Evolutionary conservation across 2,888 invertebrate genomes (phyloP).

Genomic region (Clivina fossor): DNA sequence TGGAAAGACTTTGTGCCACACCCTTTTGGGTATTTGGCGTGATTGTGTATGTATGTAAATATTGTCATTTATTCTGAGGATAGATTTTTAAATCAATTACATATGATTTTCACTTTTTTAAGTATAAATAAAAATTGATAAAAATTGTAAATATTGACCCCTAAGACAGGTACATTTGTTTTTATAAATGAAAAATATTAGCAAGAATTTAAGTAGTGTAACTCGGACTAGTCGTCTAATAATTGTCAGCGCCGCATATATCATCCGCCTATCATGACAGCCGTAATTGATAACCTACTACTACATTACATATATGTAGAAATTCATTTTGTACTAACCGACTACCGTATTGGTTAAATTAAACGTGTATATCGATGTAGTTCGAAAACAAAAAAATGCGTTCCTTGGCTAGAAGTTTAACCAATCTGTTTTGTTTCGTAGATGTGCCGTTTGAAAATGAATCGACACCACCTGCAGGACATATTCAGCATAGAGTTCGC

Average conservation of each 20-base stretch:
- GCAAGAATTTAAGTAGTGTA: constrained; percentile 1
- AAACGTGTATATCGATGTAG: constrained; percentile 9
- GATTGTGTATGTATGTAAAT: too few relatives aligned
- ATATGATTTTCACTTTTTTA: too few relatives aligned
- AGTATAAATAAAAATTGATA: too few relatives aligned
- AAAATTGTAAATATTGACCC: too few relatives aligned
- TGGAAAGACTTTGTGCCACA: too few relatives aligned
- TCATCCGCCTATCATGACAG: constrained; percentile 18
- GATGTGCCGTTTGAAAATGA: constrained; percentile 46
- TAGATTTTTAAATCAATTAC: too few relatives aligned
- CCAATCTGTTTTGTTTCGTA: constrained; percentile 33
- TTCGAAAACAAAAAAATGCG: constrained; percentile 13
- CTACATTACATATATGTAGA: too few relatives aligned
- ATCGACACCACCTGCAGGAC: too few relatives aligned
- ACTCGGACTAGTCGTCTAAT: constrained; percentile 10
- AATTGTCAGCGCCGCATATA: constrained; percentile 11
- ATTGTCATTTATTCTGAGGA: too few relatives aligned
- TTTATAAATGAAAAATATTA: too few relatives aligned
- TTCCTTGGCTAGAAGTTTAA: neutral
- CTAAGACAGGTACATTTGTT: neutral
- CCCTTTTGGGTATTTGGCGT: too few relatives aligned
- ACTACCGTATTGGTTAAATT: constrained; percentile 6
- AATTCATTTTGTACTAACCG: constrained; percentile 6
- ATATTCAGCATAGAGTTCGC: constrained; percentile 54
- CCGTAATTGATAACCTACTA: constrained; percentile 15